Percentiles rank a stretch among this genome's conserved stretches.
Conservation (phyloP, 2,888 invertebrate genomes). For the Hetaerina titia region DNA sequence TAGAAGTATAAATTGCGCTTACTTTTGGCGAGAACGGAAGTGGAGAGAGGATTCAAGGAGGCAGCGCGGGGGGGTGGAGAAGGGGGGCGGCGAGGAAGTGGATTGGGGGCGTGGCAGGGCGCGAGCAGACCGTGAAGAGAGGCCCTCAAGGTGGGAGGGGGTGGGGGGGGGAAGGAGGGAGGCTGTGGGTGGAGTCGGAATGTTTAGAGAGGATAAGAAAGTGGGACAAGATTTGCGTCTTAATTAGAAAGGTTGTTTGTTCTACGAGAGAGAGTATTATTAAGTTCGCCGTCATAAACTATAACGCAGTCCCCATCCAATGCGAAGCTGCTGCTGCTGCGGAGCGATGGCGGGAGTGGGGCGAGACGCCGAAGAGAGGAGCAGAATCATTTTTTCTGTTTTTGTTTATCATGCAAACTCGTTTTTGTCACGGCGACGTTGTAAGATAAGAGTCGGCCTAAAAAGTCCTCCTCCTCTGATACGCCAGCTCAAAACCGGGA, state of each 20-base stretch:
- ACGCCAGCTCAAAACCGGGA: neutral
- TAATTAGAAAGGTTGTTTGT: slow-evolving; percentile 19
- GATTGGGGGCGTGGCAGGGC: neutral
- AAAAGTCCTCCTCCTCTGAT: neutral
- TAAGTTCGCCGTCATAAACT: neutral
- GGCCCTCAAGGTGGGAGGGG: neutral
- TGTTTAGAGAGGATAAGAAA: neutral
- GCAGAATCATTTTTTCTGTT: neutral
- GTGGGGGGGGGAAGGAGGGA: neutral
- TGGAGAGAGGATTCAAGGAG: neutral
- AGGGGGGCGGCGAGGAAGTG: neutral
- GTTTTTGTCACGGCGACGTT: neutral
- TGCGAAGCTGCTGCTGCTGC: neutral
- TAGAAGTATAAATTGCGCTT: neutral
- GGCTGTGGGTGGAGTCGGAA: neutral
- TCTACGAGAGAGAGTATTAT: neutral
- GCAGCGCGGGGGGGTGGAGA: neutral
- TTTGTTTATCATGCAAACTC: neutral
- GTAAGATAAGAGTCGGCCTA: neutral
- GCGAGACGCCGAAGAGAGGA: too few species aligned
- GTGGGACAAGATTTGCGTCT: slow-evolving; percentile 28
- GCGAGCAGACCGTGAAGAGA: neutral
- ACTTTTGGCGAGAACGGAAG: neutral
- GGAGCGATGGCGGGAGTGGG: neutral
- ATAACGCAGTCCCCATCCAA: neutral